Evolutionary conservation across 2,888 invertebrate species (phyloP), one percentile per base, ranked within the genome.

Genomic region (Drepana falcataria): DNA sequence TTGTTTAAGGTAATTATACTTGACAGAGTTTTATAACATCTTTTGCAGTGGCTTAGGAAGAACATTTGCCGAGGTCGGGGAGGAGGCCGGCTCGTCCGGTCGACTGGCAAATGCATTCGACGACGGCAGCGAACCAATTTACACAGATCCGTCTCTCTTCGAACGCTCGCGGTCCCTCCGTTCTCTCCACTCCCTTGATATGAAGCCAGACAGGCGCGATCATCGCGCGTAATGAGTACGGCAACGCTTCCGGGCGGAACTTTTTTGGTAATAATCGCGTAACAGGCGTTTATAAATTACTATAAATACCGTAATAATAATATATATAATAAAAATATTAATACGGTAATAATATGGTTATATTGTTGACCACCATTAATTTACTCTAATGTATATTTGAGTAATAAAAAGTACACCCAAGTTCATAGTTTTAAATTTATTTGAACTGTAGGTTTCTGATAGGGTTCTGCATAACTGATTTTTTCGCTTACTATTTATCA

Each of bases 111-210:
- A 79, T 58, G 91, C 91, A 21, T 96, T 96, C 74, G 96, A 96
- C 76, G 96, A 97, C 80, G 97, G 97, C 47, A 97, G 97, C 77
- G 97, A 97, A 80, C 97, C 97, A 0, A 97, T 97, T 69, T 97
- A 97, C 85, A 97, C 97, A 0, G 97, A 97, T 85, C 97, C 97
- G 0, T 96, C 97, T 2, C 91, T 97, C 47, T 97, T 97, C 76
- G 97, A 97, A 85, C 93, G 96, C 65, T 96, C 96, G 40, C 92
- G 95, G 75, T 96, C 95, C 53, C 89, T 95, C 44, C 90, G 94
- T 64, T 94, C 94, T 60, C 84, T 95, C 51, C 92, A 94, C 67
- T 94, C 94, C 53, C 86, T 94, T 69, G 93, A 94, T 63, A 69
- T 91, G 73, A 88, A 89, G 63, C 88, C 88, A 1, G 91, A 91